Percentiles rank a stretch among this genome's conserved stretches.
These are phyloP conservation scores for Scolopax mira DNA, from an alignment of 2,113 vertebrate species.

Conservation along the genomic window DNA sequence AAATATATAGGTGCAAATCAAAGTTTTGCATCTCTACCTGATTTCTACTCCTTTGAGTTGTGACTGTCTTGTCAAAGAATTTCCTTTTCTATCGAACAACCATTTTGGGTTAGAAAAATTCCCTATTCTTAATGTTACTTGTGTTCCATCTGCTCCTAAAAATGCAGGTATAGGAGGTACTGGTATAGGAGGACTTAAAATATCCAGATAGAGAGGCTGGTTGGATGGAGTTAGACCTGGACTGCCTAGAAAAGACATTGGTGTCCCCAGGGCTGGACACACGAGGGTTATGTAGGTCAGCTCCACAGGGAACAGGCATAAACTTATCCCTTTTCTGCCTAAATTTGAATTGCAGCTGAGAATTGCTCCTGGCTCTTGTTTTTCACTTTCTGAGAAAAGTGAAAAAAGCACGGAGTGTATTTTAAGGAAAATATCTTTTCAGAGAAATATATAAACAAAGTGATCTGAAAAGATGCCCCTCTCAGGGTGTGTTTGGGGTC, in stretches of 20 bases:
- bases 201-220: too few species aligned
- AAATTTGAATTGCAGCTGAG: neutral
- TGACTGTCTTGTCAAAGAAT: neutral
- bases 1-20: neutral
- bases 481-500: neutral
- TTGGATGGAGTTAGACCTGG: neutral
- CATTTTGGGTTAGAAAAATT: neutral
- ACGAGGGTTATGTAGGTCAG: neutral
- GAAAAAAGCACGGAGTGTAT: neutral
- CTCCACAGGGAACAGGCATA: neutral
- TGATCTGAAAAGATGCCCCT: rapidly evolving
- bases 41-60: neutral
- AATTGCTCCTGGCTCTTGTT: neutral
- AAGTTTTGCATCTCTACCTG: neutral
- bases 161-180: too few species aligned
- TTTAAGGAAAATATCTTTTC: neutral
- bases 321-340: neutral
- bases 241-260: neutral
- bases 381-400: neutral
- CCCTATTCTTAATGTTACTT: neutral
- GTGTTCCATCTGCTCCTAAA: neutral
- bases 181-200: neutral
- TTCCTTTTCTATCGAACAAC: neutral
- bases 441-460: neutral
- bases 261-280: neutral